A percentile compares a stretch with the other conserved stretches of the same genome.
Conservation (phyloP, 1,140 invertebrate species). For the Aricia agestis region DNA sequence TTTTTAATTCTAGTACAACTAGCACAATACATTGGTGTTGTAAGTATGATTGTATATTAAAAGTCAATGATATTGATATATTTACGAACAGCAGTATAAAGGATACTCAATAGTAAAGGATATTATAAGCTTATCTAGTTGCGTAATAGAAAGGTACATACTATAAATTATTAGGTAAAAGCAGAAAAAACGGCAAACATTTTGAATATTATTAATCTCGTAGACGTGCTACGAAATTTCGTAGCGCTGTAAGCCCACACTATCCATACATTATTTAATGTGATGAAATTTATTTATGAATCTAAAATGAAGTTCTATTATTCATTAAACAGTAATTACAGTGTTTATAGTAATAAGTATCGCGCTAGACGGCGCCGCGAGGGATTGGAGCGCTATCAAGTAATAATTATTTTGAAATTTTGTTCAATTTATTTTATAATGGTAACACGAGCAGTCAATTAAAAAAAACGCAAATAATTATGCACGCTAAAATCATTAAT, state of each 20-base stretch:
- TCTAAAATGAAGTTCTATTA: not conserved
- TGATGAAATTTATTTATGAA: not conserved
- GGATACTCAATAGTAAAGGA: no score
- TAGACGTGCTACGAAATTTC: not conserved
- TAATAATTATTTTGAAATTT: not conserved
- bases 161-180: no score
- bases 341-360: not conserved
- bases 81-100: no score
- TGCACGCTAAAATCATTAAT: not conserved
- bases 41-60: no score
- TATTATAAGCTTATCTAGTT: no score
- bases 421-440: not conserved
- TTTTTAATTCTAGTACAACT: no score
- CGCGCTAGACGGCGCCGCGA: not conserved
- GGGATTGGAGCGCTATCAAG: not conserved
- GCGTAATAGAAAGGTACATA: no score
- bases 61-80: no score
- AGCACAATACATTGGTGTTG: no score
- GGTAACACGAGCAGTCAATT: not conserved
- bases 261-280: not conserved
- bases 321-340: not conserved
- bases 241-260: not conserved
- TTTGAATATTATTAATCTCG: not conserved
- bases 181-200: no score
- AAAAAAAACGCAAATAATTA: not conserved